Conservation (phyloP, 2,113 vertebrate species). For the Aramus guarauna region DNA sequence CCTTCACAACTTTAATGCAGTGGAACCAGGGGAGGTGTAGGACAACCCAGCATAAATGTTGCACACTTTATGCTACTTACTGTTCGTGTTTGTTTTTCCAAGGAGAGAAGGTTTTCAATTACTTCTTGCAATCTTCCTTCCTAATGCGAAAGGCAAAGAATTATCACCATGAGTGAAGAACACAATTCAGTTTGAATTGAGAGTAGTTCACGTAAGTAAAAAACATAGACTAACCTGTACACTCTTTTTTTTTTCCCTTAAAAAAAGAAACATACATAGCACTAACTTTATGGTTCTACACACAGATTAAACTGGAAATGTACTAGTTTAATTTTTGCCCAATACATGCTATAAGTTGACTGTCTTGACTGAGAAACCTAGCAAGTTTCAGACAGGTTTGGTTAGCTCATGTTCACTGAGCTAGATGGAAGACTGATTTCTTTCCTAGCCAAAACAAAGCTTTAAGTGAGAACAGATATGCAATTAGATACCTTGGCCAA, state of each 20-base stretch:
- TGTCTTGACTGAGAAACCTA: neutral
- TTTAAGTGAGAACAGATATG: neutral
- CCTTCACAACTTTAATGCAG: accelerated
- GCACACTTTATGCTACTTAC: conserved; percentile 72
- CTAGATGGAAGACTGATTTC: neutral
- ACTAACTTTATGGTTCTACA: neutral
- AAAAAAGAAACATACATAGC: neutral
- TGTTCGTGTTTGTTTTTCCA: conserved; percentile 97
- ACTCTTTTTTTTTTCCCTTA: neutral
- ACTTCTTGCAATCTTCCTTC: conserved; percentile 96
- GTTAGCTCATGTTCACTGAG: neutral
- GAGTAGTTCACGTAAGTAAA: neutral
- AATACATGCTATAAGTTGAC: neutral
- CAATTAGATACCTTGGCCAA: neutral
- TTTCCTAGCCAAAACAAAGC: neutral
- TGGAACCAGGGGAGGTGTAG: accelerated
- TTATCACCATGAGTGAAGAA: neutral
- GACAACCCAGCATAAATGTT: neutral
- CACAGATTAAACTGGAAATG: neutral
- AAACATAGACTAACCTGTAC: neutral
- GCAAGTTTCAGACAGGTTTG: conserved; percentile 9
- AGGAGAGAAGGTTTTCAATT: conserved; percentile 90
- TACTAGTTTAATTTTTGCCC: neutral
- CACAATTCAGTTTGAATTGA: neutral
- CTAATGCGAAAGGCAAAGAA: conserved; percentile 69